These are phyloP conservation scores for Drosophila subsilvestris DNA, from an alignment of 2,888 invertebrate genomes.

Conservation along the genomic window DNA sequence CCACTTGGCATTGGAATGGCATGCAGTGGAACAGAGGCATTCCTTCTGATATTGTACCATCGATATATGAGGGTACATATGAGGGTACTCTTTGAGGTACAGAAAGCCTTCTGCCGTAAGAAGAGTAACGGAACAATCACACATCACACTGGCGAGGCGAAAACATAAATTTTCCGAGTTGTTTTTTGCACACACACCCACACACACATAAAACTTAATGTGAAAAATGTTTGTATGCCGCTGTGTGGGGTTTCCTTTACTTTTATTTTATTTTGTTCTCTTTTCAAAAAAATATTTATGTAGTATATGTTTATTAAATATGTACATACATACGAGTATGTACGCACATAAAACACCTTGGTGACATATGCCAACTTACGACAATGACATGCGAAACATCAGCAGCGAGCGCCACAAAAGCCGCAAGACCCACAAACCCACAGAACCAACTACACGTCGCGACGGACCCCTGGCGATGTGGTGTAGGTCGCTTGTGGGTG, in stretches of 20 bases:
- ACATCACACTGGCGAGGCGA: conserved; percentile 4
- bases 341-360: conserved; percentile 61
- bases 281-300: conserved; percentile 15
- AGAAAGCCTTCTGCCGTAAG: background rate
- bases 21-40: background rate
- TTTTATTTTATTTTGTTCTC: conserved; percentile 6
- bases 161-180: conserved; percentile 29
- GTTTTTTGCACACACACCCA: conserved; percentile 20
- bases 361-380: conserved; percentile 72
- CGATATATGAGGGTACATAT: too few relatives aligned
- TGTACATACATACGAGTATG: too few relatives aligned
- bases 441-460: background rate
- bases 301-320: conserved; percentile 1
- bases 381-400: conserved; percentile 58
- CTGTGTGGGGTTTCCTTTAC: background rate
- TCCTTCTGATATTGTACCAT: too few relatives aligned
- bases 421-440: background rate
- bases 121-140: conserved; percentile 13
- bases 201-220: conserved; percentile 51
- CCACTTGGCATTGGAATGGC: too few relatives aligned
- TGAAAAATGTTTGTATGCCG: conserved; percentile 4
- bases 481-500: background rate
- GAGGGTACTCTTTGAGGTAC: background rate
- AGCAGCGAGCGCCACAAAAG: background rate
- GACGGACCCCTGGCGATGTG: background rate